Evolutionary conservation across 2,113 vertebrate species (phyloP).

Genomic region (Forbesichthys agassizii): DNA sequence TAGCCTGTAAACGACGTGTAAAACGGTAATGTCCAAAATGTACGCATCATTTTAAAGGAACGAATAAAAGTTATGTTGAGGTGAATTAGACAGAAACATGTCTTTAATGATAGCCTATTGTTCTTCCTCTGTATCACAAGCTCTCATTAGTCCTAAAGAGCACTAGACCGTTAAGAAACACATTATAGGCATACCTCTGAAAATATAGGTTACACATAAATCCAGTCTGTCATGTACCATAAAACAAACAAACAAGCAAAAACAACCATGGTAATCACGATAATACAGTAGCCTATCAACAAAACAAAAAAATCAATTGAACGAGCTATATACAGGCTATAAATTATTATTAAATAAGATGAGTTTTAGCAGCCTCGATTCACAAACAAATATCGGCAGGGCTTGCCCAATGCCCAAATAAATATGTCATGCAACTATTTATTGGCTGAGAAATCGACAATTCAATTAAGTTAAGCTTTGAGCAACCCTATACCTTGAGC

Average conservation of each 20-base stretch:
- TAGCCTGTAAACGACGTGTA: not conserved
- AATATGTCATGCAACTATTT: slow-evolving; percentile 21
- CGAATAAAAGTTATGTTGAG: slow-evolving; percentile 6
- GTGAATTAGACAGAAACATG: not conserved
- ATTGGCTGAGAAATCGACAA: slow-evolving; percentile 59
- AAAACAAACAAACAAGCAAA: not conserved
- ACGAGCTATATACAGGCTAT: not conserved
- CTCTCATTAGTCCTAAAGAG: slow-evolving; percentile 14
- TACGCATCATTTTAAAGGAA: not conserved
- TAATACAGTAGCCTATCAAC: slow-evolving; percentile 2
- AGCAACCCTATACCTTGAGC: slow-evolving; percentile 27
- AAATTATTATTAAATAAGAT: not conserved
- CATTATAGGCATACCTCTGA: too few species aligned
- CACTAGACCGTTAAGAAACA: slow-evolving; percentile 56
- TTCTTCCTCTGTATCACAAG: not conserved
- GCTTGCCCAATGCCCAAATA: slow-evolving; percentile 5
- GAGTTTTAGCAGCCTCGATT: not conserved
- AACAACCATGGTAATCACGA: too few species aligned
- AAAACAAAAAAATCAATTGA: not conserved
- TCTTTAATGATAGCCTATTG: slow-evolving; percentile 8
- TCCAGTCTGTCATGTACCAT: not conserved
- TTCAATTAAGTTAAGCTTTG: slow-evolving; percentile 58
- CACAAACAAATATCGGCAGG: slow-evolving; percentile 6
- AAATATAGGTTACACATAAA: not conserved
- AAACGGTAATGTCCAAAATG: not conserved